Percentiles rank a stretch among this genome's conserved stretches.
These are phyloP conservation scores for Helicolenus hilgendorfi DNA, from an alignment of 2,797 vertebrate species.

Conservation along the genomic window DNA sequence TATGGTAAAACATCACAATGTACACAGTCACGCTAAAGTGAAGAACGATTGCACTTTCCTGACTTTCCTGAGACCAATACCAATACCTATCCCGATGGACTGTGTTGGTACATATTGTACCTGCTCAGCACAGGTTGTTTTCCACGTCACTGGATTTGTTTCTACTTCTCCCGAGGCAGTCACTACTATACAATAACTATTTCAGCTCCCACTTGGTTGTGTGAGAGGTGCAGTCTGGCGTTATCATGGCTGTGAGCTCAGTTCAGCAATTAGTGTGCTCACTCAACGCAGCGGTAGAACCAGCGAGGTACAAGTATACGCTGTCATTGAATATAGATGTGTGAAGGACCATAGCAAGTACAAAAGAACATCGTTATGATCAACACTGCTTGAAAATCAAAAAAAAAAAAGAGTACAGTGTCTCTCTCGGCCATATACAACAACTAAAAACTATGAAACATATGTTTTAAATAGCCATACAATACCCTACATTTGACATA, in stretches of 20 bases:
- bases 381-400: not conserved
- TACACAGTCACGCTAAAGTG: not conserved
- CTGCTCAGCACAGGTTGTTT: conserved; percentile 19
- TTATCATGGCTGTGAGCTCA: conserved; percentile 37
- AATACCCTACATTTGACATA: too few relatives aligned
- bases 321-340: conserved; percentile 44
- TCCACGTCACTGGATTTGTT: conserved; percentile 50
- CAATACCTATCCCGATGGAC: conserved; percentile 3
- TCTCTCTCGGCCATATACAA: too few relatives aligned
- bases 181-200: conserved; percentile 14
- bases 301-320: conserved; percentile 34
- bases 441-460: too few relatives aligned
- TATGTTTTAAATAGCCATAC: too few relatives aligned
- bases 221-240: conserved; percentile 39
- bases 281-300: conserved; percentile 32
- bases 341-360: conserved; percentile 7
- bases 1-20: not conserved
- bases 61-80: conserved; percentile 10
- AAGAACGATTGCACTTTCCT: not conserved
- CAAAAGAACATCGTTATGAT: not conserved
- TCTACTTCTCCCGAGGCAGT: conserved; percentile 32
- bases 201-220: conserved; percentile 33
- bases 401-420: not conserved
- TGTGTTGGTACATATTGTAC: conserved; percentile 23
- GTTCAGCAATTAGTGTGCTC: conserved; percentile 58